Evolutionary conservation across 2,797 vertebrate species (phyloP), one percentile per base, ranked within the genome.

Genomic region (Vespertilio murinus): DNA sequence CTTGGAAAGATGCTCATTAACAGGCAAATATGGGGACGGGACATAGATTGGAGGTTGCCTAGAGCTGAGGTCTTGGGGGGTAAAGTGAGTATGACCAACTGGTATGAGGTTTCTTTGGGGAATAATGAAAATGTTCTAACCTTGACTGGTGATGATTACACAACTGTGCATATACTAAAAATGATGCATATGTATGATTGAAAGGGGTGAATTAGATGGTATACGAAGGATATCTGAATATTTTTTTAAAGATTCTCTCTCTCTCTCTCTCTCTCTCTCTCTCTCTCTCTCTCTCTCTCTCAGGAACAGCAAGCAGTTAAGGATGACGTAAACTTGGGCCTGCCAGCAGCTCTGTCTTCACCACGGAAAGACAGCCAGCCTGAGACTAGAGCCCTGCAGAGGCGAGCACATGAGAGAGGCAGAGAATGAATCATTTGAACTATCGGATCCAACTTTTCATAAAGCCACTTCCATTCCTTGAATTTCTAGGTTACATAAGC

Each of bases 141-240:
- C 45, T 80, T 74, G 33, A 93, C 45, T 75, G 13, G 70, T 38
- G 17, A 85, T 54, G 64, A 38, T 28, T 86, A 40, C 49, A 80
- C 52, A 91, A 79, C 49, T 74, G 28, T 67, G 81, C 92, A 40
- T 71, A 80, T 35, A 75, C 70, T 88, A 59, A 91, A 93, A 92
- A 59, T 52, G n/a, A 80, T 28, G 79, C 38, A 89, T 71, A 47
- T 80, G 56, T 80, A 40, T 67, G 47, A 54, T 84, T 83, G 83
- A 71, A 83, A 67, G 28, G 33, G 45, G 25, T 5, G 9, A 61
- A 47, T 47, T 59, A n/a, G 65, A 65, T 79, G 38, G 14, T 79
- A 70, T 70, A 61, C 25, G n/a, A 96, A 89, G 86, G 65, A 94
- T 83, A 94, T 79, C 59, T 95, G 77, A 70, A 69, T 70, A 88